A percentile compares a stretch with the other conserved stretches of the same genome.
Conservation (phyloP, 2,797 vertebrate genomes). For the Oophaga sylvatica region DNA sequence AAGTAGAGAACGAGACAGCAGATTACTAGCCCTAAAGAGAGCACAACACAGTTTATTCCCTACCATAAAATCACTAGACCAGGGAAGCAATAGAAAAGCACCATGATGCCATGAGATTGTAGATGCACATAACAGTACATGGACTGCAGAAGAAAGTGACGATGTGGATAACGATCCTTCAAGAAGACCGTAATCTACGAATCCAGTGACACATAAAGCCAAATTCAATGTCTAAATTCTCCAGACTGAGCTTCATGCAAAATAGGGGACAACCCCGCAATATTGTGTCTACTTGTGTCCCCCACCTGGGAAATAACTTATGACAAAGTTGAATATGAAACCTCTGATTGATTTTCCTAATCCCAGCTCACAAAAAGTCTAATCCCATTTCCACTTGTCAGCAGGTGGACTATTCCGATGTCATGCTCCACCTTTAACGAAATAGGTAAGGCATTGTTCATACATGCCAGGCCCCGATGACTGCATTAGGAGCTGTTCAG, state of each 20-base stretch:
- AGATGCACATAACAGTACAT: neutral
- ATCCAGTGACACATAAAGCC: neutral
- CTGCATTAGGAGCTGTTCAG: neutral
- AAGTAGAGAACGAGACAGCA: neutral
- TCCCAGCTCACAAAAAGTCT: neutral
- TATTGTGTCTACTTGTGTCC: neutral
- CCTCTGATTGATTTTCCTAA: neutral
- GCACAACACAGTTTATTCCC: neutral
- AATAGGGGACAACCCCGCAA: too few relatives aligned
- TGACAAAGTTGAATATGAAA: neutral
- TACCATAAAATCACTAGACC: neutral
- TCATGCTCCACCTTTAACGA: constrained; percentile 5
- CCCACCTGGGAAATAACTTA: neutral
- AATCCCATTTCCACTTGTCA: neutral
- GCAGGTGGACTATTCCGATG: neutral
- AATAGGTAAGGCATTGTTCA: neutral
- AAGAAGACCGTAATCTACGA: neutral
- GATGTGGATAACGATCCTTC: neutral
- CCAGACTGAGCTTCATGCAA: too few relatives aligned
- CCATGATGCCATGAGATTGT: too few relatives aligned
- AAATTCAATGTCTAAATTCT: too few relatives aligned
- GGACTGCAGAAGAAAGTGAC: too few relatives aligned
- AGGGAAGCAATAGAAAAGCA: neutral
- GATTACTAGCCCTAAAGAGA: neutral
- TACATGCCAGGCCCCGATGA: constrained; percentile 32